Evolutionary conservation across 2,888 invertebrate species (phyloP), one percentile per base, ranked within the genome.

Genomic region (Zygothrica quintamaculata): DNA sequence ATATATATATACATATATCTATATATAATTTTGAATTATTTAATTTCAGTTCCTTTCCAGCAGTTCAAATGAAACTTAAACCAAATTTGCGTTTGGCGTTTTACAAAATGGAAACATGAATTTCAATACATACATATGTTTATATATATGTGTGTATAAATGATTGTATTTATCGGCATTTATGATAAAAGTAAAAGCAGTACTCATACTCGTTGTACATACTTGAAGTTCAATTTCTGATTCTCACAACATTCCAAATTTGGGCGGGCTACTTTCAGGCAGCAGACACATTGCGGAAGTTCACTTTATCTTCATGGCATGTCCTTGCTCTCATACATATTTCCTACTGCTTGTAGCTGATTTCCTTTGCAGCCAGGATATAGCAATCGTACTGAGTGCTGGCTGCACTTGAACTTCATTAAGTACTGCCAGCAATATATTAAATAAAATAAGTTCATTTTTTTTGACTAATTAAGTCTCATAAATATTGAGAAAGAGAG

Each of bases 381-480:
- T n/a, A 43, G 36, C 62, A 61, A 50, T 29, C 61, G 40, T 52
- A 36, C 26, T 43, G 37, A 52, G 50, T 51, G n/a, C n/a, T n/a
- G n/a, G n/a, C n/a, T n/a, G n/a, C n/a, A n/a, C n/a, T n/a, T n/a
- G n/a, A n/a, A n/a, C n/a, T n/a, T n/a, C n/a, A n/a, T n/a, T n/a
- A n/a, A n/a, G n/a, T n/a, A n/a, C n/a, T n/a, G n/a, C n/a, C n/a
- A n/a, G n/a, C n/a, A n/a, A n/a, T n/a, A n/a, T n/a, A n/a, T n/a
- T n/a, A n/a, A n/a, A n/a, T n/a, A n/a, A n/a, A n/a, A n/a, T n/a
- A n/a, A n/a, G n/a, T n/a, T n/a, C n/a, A n/a, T n/a, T n/a, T n/a
- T n/a, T n/a, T n/a, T n/a, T n/a, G n/a, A n/a, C 74, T 71, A 71
- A 71, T 71, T 71, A 71, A 48, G 44, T 12, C 15, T 12, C 58